Evolutionary conservation across 2,797 vertebrate species (phyloP), one percentile per base, ranked within the genome.

Genomic region (Bradypodion ventrale): DNA sequence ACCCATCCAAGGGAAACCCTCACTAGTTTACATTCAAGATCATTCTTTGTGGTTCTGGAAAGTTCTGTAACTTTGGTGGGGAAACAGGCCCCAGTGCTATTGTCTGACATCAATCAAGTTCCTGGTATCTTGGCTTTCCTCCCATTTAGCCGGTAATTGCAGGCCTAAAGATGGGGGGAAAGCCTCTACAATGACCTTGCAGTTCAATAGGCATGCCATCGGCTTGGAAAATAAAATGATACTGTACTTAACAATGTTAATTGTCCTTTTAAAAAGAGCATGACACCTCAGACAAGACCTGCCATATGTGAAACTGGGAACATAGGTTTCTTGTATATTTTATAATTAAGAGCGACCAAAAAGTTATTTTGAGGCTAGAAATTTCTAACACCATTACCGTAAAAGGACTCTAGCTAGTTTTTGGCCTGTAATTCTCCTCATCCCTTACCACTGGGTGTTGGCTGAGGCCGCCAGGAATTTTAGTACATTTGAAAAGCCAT

Each of bases 21-120:
- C 25, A 46, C 21, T 25, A 35, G 40, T 82, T 85, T 52, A 49
- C 73, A 5, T 2, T 49, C 65, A 49, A 65, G 35, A 52, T 75
- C 4, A 46, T 85, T 72, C 32, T 85, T 78, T 85, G 74, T 81
- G 40, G 32, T 77, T 44, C 82, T 77, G 21, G 35, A 52, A 56
- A 63, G 69, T 29, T 29, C 63, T 21, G 40, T 65, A 77, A 77
- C 63, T 59, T 19, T 21, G 23, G 44, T 7, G 23, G 35, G 60
- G 32, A 76, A 76, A 62, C 23, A 15, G 42, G 42, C 42, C 62
- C 46, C 25, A 59, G 32, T 29, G 46, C 52, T 42, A 63, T 85
- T 83, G 65, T 83, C 65, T 25, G n/a, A 7, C 65, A 76, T 29
- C 35, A 19, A 49, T 56, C 63, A 75, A 29, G 40, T 80, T 80